Conservation (phyloP, 2,113 vertebrate genomes). For the Bubo scandiacus region DNA sequence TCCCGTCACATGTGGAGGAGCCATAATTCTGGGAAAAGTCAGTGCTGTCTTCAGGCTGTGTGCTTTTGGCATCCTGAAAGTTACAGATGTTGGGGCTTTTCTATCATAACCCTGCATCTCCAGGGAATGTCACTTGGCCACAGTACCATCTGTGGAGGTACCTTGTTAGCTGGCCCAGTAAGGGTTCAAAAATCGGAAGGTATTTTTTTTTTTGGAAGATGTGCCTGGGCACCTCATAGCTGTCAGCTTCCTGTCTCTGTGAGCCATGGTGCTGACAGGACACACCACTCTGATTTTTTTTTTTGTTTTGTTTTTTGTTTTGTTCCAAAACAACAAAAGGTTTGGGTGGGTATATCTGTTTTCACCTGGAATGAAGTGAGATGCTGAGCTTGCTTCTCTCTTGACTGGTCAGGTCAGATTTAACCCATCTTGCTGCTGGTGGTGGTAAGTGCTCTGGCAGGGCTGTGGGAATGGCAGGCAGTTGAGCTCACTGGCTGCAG, state of each 20-base stretch:
- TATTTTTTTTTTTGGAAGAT: background rate
- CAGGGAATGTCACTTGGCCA: background rate
- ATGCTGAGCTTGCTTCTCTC: background rate
- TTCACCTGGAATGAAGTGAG: background rate
- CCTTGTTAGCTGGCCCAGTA: background rate
- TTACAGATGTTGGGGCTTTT: background rate
- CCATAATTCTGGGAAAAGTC: no score
- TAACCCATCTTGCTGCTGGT: fast-evolving
- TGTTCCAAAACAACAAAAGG: background rate
- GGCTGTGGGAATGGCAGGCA: background rate
- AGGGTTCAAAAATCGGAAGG: background rate
- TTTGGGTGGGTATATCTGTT: background rate
- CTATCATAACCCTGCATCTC: background rate
- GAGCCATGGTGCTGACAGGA: background rate
- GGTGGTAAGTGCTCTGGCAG: background rate
- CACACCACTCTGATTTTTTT: background rate
- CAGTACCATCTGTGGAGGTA: background rate
- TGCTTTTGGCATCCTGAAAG: background rate
- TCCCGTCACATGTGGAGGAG: background rate
- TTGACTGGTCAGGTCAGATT: background rate
- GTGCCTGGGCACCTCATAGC: background rate
- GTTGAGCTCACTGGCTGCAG: background rate
- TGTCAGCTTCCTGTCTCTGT: background rate
- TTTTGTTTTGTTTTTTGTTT: background rate
- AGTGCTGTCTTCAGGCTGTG: background rate